A percentile compares a stretch with the other conserved stretches of the same genome.
Conservation (phyloP, 2,113 vertebrate species). For the Actenoides lindsayi region DNA sequence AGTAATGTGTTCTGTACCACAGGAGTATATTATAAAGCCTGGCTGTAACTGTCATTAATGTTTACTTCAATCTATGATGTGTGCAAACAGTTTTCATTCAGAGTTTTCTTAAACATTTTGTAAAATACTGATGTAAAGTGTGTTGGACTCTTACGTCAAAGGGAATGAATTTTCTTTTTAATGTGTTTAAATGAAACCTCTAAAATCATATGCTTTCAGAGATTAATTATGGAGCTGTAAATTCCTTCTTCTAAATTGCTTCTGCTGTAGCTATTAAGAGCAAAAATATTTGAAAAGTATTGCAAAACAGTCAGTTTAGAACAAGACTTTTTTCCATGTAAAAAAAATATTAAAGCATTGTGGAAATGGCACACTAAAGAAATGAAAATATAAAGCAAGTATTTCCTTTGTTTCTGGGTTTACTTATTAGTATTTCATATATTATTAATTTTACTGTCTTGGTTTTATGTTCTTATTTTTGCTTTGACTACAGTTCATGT, state of each 20-base stretch:
- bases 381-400: not conserved
- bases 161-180: not conserved
- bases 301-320: not conserved
- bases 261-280: not conserved
- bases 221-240: not conserved
- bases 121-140: not conserved
- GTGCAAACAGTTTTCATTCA: not conserved
- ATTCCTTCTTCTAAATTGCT: not conserved
- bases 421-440: not conserved
- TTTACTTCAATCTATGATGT: not conserved
- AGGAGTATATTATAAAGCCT: not conserved
- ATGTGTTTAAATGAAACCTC: not conserved
- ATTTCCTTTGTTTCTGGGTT: not conserved
- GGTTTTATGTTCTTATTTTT: not conserved
- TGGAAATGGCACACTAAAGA: not conserved
- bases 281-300: not conserved
- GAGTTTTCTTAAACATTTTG: not conserved
- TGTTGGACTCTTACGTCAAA: not conserved
- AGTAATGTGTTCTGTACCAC: not conserved
- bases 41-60: not conserved
- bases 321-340: not conserved
- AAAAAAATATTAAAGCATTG: not conserved
- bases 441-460: not conserved
- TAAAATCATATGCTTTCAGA: not conserved
- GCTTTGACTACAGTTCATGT: not conserved